These are phyloP conservation scores for Siniperca undulata DNA, from an alignment of 2,797 vertebrate species.

Conservation along the genomic window DNA sequence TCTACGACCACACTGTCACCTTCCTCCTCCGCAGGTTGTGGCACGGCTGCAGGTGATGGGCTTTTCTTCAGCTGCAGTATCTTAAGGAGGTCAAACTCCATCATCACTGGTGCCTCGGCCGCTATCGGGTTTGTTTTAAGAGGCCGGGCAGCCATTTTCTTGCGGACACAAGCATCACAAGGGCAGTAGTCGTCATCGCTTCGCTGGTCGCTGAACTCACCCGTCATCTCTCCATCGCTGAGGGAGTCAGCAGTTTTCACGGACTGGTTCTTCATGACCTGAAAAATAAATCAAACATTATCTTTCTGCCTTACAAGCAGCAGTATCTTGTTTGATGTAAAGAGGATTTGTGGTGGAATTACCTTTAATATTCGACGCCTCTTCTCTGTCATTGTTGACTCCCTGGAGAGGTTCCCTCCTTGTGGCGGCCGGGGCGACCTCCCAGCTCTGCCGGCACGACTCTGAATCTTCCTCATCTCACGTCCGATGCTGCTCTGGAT, in stretches of 20 bases:
- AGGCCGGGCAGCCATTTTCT: constrained; percentile 81
- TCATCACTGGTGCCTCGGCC: constrained; percentile 82
- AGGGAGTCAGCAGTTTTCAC: constrained; percentile 74
- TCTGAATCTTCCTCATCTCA: constrained; percentile 88
- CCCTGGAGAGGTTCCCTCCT: constrained; percentile 57
- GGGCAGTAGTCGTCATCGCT: constrained; percentile 91
- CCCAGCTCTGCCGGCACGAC: constrained; percentile 66
- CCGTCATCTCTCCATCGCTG: constrained; percentile 76
- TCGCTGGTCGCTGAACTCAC: constrained; percentile 77
- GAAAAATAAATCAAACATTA: constrained; percentile 28
- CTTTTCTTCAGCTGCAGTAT: constrained; percentile 88
- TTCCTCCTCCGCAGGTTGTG: background rate
- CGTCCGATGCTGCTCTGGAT: constrained; percentile 87
- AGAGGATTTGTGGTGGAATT: background rate
- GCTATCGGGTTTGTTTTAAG: constrained; percentile 37
- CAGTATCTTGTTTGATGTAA: background rate
- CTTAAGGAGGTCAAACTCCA: constrained; percentile 91
- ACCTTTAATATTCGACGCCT: constrained; percentile 86
- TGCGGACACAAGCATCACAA: constrained; percentile 89
- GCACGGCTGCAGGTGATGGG: background rate
- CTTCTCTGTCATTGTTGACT: constrained; percentile 85
- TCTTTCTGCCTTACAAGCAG: background rate
- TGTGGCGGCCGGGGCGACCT: constrained; percentile 71
- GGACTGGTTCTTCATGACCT: constrained; percentile 87
- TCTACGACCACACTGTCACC: background rate